Conservation (phyloP, 2,797 vertebrate species). For the Tangara arthus region DNA sequence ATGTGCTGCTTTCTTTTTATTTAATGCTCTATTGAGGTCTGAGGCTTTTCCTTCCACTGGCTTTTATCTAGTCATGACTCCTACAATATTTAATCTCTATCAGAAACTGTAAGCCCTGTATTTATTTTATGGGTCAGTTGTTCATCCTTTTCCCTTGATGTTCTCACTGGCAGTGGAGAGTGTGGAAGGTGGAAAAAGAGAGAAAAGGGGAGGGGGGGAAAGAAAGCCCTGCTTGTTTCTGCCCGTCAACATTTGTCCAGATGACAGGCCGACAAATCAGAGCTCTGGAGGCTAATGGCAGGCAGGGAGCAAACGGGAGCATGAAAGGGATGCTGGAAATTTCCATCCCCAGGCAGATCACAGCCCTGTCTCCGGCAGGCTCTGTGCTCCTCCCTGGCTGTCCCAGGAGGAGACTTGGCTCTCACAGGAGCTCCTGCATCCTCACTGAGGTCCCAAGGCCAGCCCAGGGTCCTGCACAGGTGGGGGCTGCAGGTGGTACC, state of each 20-base stretch:
- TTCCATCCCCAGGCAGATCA: neutral
- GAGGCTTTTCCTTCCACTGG: constrained; percentile 57
- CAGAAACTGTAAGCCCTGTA: constrained; percentile 68
- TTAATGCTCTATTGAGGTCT: constrained; percentile 51
- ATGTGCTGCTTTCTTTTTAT: constrained; percentile 17
- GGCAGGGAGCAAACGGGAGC: constrained; percentile 33
- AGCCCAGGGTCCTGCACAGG: fast-evolving
- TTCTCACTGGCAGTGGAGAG: constrained; percentile 25
- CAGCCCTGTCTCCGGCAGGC: neutral
- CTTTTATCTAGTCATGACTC: constrained; percentile 73
- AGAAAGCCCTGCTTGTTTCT: constrained; percentile 47
- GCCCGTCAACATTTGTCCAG: constrained; percentile 69
- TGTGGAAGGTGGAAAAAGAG: neutral
- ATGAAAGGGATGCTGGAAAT: neutral
- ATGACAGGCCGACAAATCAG: constrained; percentile 73
- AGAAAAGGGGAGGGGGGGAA: neutral
- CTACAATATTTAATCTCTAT: constrained; percentile 75
- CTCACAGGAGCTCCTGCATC: fast-evolving
- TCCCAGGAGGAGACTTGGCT: neutral
- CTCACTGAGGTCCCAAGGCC: fast-evolving
- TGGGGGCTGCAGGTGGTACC: neutral
- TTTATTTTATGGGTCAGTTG: constrained; percentile 73
- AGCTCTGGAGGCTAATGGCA: constrained; percentile 50
- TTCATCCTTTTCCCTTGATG: constrained; percentile 70
- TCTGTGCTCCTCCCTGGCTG: neutral